phyloP scores from a whole-genome alignment of 2,113 vertebrate genomes.

The Orthonyx spaldingii region DNA sequence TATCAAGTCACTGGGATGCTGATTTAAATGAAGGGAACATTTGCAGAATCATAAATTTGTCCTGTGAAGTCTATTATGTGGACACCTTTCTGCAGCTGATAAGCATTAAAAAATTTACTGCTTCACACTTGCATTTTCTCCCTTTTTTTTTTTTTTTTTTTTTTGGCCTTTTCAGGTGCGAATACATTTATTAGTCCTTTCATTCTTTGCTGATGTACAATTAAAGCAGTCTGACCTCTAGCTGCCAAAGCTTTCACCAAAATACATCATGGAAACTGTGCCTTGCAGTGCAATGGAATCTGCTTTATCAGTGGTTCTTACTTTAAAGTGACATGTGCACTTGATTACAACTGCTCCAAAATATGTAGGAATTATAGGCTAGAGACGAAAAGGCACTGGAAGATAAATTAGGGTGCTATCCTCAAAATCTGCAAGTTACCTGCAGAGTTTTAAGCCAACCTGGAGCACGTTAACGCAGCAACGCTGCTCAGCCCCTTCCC shows the following conservation, averaged over 20 bases:
- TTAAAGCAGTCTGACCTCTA: conserved; percentile 42
- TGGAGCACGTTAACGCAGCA: rapidly evolving
- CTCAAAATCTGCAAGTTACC: not conserved
- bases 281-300: not conserved
- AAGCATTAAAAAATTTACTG: conserved; percentile 46
- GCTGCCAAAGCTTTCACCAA: conserved; percentile 28
- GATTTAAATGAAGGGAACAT: conserved; percentile 61
- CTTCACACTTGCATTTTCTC: conserved; percentile 13
- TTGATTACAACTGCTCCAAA: not conserved
- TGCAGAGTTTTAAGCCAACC: not conserved
- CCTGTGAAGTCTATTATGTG: conserved; percentile 39
- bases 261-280: not conserved
- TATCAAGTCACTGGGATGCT: conserved; percentile 46
- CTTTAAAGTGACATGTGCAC: not conserved
- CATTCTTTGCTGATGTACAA: not conserved
- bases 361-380: not conserved
- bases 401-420: not conserved
- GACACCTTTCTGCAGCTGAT: conserved; percentile 35
- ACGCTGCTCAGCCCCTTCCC: not conserved
- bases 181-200: conserved; percentile 12
- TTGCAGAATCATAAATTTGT: conserved; percentile 65
- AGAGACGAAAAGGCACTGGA: not conserved
- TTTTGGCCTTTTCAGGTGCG: not conserved
- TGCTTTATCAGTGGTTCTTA: not conserved
- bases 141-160: not conserved